Conservation (phyloP, 2,888 invertebrate genomes). For the Cacoxenus indagator region DNA sequence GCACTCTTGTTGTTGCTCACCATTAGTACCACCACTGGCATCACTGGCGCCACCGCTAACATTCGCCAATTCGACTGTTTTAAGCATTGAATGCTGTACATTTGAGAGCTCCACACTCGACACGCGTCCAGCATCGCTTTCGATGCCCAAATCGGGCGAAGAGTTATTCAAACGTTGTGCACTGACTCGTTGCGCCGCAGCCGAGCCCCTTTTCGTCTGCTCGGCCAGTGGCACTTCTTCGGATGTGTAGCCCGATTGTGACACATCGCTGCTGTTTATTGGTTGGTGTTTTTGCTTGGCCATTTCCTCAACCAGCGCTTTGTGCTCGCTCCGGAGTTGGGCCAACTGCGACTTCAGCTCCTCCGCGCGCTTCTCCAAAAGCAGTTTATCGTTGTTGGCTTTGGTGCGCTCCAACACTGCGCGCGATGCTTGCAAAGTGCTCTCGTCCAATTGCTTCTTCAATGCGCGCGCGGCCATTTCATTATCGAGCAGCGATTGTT, state of each 20-base stretch:
- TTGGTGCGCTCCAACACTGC: constrained; percentile 81
- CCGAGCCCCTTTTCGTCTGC: too few relatives aligned
- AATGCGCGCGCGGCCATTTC: constrained; percentile 74
- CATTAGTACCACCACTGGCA: not conserved
- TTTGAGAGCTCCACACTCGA: constrained; percentile 71
- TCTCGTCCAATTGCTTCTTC: constrained; percentile 79
- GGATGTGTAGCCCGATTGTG: constrained; percentile 71
- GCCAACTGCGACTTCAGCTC: constrained; percentile 53
- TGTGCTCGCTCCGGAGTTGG: constrained; percentile 59
- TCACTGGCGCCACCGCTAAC: not conserved
- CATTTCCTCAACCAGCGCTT: constrained; percentile 47
- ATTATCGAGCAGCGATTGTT: constrained; percentile 63
- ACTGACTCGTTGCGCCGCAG: constrained; percentile 53
- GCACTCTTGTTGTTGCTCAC: constrained; percentile 7
- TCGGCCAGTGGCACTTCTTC: constrained; percentile 66
- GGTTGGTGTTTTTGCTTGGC: constrained; percentile 40
- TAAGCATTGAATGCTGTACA: constrained; percentile 66
- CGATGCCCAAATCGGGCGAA: constrained; percentile 91
- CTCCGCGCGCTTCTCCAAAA: constrained; percentile 73
- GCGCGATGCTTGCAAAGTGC: constrained; percentile 81
- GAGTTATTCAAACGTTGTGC: constrained; percentile 71
- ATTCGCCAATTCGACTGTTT: constrained; percentile 68
- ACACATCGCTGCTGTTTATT: constrained; percentile 56
- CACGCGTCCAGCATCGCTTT: constrained; percentile 81
- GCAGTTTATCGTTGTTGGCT: constrained; percentile 78